phyloP scores from a whole-genome alignment of 2,888 invertebrate species.

The Brachyptera risi region DNA sequence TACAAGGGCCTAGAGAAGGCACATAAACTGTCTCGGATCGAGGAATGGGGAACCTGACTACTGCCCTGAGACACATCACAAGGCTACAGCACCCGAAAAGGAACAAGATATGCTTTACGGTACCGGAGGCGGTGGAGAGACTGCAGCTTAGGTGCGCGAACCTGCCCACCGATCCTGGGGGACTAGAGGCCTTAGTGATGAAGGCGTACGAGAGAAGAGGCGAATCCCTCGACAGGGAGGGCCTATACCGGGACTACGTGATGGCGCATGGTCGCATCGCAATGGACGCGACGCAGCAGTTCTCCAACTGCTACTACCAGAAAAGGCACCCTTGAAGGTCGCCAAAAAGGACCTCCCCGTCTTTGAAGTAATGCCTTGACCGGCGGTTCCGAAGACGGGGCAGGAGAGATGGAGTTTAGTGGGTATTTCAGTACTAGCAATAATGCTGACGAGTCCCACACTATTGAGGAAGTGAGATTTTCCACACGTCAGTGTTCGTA shows the following conservation, averaged over 20 bases:
- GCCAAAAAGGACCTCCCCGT: not conserved
- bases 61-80: too few relatives aligned
- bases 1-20: conserved; percentile 2
- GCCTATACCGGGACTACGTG: too few relatives aligned
- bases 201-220: not conserved
- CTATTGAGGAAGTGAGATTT: not conserved
- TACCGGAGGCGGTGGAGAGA: too few relatives aligned
- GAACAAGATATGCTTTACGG: too few relatives aligned
- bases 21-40: not conserved
- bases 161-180: not conserved
- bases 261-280: not conserved
- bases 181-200: not conserved
- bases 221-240: too few relatives aligned
- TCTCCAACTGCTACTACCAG: not conserved
- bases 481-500: too few relatives aligned
- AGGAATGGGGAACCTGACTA: not conserved
- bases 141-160: not conserved
- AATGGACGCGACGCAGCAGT: not conserved
- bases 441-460: not conserved
- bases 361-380: too few relatives aligned
- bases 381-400: not conserved
- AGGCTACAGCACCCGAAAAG: too few relatives aligned
- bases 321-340: not conserved
- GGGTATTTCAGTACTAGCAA: not conserved
- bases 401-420: not conserved